Conservation (phyloP, 2,113 vertebrate species). For the Ornithorhynchus anatinus region DNA sequence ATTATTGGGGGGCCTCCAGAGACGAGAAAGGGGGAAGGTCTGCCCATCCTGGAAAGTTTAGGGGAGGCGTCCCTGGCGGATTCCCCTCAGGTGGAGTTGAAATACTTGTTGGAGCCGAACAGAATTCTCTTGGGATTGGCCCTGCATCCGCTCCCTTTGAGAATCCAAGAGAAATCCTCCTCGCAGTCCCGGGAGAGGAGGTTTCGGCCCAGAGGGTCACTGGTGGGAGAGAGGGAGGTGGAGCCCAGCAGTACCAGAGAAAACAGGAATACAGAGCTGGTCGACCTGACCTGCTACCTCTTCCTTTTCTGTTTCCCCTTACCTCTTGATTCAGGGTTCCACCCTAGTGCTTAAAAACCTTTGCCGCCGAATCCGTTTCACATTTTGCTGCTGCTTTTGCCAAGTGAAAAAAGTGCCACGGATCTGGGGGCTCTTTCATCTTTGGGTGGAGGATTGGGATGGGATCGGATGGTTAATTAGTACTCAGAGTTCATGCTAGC, state of each 20-base stretch:
- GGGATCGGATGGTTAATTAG: conserved; percentile 20
- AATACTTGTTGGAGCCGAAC: background rate
- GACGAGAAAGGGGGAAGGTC: too few relatives aligned
- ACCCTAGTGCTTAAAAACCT: background rate
- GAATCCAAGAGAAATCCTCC: background rate
- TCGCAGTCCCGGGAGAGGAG: background rate
- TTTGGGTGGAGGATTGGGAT: too few relatives aligned
- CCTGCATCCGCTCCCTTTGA: background rate
- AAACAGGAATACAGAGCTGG: background rate
- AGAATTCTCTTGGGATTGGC: background rate
- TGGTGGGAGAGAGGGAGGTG: background rate
- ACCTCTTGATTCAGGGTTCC: background rate
- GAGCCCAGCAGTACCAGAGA: background rate
- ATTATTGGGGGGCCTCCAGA: too few relatives aligned
- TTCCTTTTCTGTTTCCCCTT: background rate
- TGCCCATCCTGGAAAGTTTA: background rate
- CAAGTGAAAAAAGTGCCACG: background rate
- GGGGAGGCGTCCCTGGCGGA: background rate
- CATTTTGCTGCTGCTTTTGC: conserved; percentile 1
- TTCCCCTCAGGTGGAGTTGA: background rate
- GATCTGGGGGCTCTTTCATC: too few relatives aligned
- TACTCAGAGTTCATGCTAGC: background rate
- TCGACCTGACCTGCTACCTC: background rate
- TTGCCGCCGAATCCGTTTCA: background rate
- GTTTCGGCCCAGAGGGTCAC: background rate